These are phyloP conservation scores for Etheostoma perlongum DNA, from an alignment of 2,797 vertebrate species.

Conservation along the genomic window DNA sequence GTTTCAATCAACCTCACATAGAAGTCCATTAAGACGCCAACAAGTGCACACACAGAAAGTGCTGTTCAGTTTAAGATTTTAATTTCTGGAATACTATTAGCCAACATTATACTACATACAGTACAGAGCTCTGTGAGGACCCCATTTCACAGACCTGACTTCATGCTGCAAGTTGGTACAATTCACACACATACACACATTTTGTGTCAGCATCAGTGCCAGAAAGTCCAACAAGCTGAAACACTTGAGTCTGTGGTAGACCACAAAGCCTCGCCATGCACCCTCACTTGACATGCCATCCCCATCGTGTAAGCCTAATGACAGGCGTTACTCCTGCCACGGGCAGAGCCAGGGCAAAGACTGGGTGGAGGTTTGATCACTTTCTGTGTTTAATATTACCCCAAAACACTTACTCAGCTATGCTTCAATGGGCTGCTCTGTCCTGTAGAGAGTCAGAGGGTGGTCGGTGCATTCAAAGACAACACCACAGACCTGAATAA, in stretches of 20 bases:
- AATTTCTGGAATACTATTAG: not conserved
- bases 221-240: conserved; percentile 50
- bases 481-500: conserved; percentile 23
- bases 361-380: conserved; percentile 43
- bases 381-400: conserved; percentile 47
- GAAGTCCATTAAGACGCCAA: not conserved
- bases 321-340: conserved; percentile 48
- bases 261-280: conserved; percentile 67
- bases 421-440: conserved; percentile 62
- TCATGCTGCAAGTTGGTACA: conserved; percentile 19
- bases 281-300: conserved; percentile 62
- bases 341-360: conserved; percentile 32
- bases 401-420: conserved; percentile 45
- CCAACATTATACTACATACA: not conserved
- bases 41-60: not conserved
- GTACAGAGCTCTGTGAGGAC: conserved; percentile 13
- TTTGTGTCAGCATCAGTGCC: conserved; percentile 26
- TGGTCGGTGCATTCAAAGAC: conserved; percentile 36
- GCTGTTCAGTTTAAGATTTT: conserved; percentile 1
- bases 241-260: conserved; percentile 68
- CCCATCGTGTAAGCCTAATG: conserved; percentile 43
- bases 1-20: conserved; percentile 6
- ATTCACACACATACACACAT: conserved; percentile 21
- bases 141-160: conserved; percentile 15
- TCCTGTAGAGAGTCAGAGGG: conserved; percentile 37